Conservation (phyloP, 2,113 vertebrate genomes). For the Bolborhynchus lineola region DNA sequence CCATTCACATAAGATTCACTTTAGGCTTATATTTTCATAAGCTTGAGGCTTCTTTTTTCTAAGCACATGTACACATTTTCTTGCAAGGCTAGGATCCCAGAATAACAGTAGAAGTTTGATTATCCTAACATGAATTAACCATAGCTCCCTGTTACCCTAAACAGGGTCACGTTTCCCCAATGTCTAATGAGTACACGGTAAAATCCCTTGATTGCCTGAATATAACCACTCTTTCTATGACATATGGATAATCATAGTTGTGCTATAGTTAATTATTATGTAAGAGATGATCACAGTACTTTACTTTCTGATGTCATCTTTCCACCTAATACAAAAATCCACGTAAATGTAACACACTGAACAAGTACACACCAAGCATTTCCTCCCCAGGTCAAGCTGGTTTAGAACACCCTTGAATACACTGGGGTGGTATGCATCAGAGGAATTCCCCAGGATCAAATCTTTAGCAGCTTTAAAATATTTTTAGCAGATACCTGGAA, state of each 20-base stretch:
- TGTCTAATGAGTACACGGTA: slow-evolving; percentile 28
- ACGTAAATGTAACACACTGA: neutral
- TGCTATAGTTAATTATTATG: slow-evolving; percentile 38
- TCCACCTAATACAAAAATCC: neutral
- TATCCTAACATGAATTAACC: slow-evolving; percentile 46
- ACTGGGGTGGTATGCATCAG: neutral
- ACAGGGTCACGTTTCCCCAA: neutral
- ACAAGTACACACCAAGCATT: neutral
- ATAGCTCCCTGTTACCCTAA: slow-evolving; percentile 13
- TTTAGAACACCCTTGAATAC: neutral
- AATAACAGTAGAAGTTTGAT: slow-evolving; percentile 31
- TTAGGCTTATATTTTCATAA: neutral
- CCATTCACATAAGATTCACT: neutral
- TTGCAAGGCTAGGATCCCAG: neutral
- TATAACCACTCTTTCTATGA: neutral
- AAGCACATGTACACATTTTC: neutral
- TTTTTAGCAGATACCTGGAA: neutral
- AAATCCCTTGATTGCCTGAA: slow-evolving; percentile 35
- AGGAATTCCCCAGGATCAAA: neutral
- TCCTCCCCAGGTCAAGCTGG: neutral
- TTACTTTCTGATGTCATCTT: neutral
- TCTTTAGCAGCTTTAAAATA: neutral
- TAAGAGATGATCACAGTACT: neutral
- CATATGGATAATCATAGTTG: neutral
- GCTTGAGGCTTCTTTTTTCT: neutral